Conservation (phyloP, 2,113 vertebrate genomes). For the Nothocercus julius region DNA sequence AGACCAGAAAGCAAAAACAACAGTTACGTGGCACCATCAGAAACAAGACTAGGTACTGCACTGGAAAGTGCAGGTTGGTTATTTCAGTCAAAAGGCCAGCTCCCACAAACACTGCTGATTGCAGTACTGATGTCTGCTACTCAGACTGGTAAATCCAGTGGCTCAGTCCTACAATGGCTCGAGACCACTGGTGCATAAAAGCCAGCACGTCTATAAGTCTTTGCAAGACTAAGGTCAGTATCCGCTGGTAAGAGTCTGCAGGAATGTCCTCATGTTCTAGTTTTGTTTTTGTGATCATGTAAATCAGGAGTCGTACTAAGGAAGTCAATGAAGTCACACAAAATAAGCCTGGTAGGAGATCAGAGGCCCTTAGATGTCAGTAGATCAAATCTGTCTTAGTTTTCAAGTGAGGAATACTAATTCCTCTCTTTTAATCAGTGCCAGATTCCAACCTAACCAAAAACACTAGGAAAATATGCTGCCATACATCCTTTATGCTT, state of each 20-base stretch:
- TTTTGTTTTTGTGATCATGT: neutral
- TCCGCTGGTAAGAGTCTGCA: neutral
- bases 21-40: neutral
- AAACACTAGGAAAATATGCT: neutral
- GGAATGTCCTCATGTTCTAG: neutral
- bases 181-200: neutral
- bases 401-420: neutral
- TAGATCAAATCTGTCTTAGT: neutral
- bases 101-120: neutral
- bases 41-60: neutral
- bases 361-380: neutral
- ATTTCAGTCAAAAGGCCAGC: neutral
- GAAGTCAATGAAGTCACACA: neutral
- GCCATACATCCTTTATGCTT: neutral
- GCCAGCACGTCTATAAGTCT: neutral
- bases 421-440: neutral
- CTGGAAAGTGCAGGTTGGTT: neutral
- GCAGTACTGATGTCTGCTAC: neutral
- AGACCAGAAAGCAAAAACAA: slow-evolving; percentile 25
- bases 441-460: neutral
- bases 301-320: neutral
- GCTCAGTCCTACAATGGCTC: neutral
- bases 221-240: neutral
- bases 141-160: neutral
- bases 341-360: neutral